Conservation (phyloP, 64 coral and sea anemone genomes). For the Exaiptasia diaphana region DNA sequence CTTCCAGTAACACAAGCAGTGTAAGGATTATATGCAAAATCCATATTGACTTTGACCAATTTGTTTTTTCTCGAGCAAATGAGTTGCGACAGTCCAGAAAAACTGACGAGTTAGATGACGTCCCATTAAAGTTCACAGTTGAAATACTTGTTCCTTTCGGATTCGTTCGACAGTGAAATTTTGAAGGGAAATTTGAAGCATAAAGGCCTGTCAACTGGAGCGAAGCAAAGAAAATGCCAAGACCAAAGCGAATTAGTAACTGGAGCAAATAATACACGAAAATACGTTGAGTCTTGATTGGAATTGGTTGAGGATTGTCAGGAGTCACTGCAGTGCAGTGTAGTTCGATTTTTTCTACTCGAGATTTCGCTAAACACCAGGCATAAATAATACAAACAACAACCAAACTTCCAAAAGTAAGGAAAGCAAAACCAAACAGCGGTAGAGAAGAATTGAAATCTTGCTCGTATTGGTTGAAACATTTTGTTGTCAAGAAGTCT, state of each 20-base stretch:
- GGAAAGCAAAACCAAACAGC: neutral
- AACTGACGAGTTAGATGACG: neutral
- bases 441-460: constrained; percentile 31
- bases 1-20: constrained; percentile 8
- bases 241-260: neutral
- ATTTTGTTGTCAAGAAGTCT: neutral
- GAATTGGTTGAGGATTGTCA: constrained; percentile 37
- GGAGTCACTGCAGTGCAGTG: neutral
- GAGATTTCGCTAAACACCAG: constrained; percentile 9
- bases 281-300: constrained; percentile 29
- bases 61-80: constrained; percentile 1
- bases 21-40: neutral
- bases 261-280: constrained; percentile 31
- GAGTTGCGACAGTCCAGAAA: constrained; percentile 9
- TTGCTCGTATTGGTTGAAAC: constrained; percentile 39
- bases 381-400: constrained; percentile 16
- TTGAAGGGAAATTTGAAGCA: constrained; percentile 9
- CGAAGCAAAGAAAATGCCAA: constrained; percentile 17
- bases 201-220: constrained; percentile 30
- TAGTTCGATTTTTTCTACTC: constrained; percentile 14
- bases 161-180: constrained; percentile 4
- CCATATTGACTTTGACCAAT: neutral
- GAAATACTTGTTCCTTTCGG: neutral
- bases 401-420: neutral
- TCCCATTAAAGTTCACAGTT: neutral